Conservation (phyloP, 2,888 invertebrate species). For the Cremastinae sp. region DNA sequence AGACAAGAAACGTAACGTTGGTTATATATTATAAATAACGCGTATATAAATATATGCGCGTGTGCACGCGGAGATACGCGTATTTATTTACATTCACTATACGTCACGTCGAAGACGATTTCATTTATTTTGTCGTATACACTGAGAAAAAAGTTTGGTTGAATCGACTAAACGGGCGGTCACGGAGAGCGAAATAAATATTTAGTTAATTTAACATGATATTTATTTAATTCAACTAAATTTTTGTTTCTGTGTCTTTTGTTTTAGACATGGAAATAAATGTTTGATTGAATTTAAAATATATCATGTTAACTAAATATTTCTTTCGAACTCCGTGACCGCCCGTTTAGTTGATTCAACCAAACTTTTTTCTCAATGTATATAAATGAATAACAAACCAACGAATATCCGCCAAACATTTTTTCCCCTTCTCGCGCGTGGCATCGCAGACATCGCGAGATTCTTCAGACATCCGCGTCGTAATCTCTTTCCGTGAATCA, state of each 20-base stretch:
- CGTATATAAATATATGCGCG: slow-evolving; percentile 48
- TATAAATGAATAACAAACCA: slow-evolving; percentile 25
- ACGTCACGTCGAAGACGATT: background rate
- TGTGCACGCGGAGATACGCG: slow-evolving; percentile 8
- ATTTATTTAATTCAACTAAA: no score
- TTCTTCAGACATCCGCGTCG: slow-evolving; percentile 24
- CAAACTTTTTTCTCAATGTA: no score
- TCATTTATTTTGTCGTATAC: slow-evolving; percentile 42
- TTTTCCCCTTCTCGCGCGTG: slow-evolving; percentile 3
- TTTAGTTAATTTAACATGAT: no score
- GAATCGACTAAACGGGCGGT: no score
- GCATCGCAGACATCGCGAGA: slow-evolving; percentile 5
- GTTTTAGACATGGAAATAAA: no score
- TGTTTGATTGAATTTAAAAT: no score
- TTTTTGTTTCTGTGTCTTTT: no score
- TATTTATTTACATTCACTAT: background rate
- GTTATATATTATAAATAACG: slow-evolving; percentile 37
- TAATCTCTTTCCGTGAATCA: slow-evolving; percentile 20
- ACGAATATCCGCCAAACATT: slow-evolving; percentile 35
- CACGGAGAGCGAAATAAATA: no score
- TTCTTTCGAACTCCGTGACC: no score
- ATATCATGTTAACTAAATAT: no score
- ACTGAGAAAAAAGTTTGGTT: no score
- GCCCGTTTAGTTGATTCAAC: no score
- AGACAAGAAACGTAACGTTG: slow-evolving; percentile 22